phyloP scores from a whole-genome alignment of 2,797 vertebrate genomes.

The Acomys russatus region DNA sequence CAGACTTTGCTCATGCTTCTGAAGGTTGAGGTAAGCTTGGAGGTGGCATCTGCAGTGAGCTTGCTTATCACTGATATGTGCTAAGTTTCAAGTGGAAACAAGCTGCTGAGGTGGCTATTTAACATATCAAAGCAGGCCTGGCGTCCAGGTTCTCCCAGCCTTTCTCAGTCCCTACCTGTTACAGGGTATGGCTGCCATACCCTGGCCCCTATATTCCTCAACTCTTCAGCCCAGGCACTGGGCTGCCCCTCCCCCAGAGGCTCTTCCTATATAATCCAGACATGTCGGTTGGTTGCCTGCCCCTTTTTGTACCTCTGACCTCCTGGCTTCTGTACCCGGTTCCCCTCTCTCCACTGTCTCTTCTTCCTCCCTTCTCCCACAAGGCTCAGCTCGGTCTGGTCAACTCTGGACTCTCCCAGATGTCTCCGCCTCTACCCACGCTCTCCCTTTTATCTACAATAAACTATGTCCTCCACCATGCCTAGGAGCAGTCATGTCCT shows the following conservation, averaged over 20 bases:
- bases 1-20: neutral
- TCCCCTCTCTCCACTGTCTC: neutral
- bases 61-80: neutral
- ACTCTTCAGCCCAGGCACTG: neutral
- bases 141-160: neutral
- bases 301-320: neutral
- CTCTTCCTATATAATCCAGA: neutral
- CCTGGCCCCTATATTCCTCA: neutral
- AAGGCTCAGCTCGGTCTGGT: neutral
- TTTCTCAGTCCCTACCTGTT: neutral
- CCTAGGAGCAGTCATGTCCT: neutral
- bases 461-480: neutral
- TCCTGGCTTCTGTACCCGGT: neutral
- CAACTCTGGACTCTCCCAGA: neutral
- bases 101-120: neutral
- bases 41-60: neutral
- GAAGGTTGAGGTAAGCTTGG: neutral
- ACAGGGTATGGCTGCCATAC: neutral
- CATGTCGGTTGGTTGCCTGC: neutral
- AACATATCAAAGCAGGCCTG: neutral
- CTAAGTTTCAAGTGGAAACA: neutral
- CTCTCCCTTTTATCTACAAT: neutral
- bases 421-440: neutral
- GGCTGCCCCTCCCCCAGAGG: neutral
- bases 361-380: neutral